These are phyloP conservation scores for Halcyon badia DNA, from an alignment of 2,797 vertebrate genomes.

Conservation along the genomic window DNA sequence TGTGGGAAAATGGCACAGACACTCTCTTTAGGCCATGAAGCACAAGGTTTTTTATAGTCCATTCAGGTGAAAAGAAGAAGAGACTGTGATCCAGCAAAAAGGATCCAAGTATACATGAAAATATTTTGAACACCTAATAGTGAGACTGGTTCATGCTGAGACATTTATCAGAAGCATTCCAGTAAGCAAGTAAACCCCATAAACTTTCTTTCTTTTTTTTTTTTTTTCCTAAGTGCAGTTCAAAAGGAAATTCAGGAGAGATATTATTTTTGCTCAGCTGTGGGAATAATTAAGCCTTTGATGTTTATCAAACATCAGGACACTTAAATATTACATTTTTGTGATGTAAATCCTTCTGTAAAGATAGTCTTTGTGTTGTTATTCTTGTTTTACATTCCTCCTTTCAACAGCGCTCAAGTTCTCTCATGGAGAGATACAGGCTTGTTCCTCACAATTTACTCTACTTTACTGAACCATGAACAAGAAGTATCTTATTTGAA, in stretches of 20 bases:
- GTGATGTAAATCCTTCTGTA: neutral
- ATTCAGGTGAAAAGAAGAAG: neutral
- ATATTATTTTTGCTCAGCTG: neutral
- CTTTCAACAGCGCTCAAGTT: neutral
- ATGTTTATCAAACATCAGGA: neutral
- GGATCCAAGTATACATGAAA: neutral
- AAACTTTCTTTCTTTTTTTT: neutral
- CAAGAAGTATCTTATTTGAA: neutral
- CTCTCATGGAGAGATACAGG: neutral
- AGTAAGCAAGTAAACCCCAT: neutral
- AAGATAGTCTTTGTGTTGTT: neutral
- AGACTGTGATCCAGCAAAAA: neutral
- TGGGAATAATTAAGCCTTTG: neutral
- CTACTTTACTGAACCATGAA: neutral
- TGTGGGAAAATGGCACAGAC: neutral
- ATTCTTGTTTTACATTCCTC: neutral
- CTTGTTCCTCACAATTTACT: neutral
- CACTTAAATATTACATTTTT: neutral
- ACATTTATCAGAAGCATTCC: neutral
- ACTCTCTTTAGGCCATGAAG: neutral
- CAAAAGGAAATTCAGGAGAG: neutral
- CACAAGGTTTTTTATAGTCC: neutral
- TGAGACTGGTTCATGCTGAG: neutral
- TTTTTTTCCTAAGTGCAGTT: neutral
- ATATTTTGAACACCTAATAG: neutral